phyloP scores from a whole-genome alignment of 2,113 vertebrate species.

The Pseudois nayaur region DNA sequence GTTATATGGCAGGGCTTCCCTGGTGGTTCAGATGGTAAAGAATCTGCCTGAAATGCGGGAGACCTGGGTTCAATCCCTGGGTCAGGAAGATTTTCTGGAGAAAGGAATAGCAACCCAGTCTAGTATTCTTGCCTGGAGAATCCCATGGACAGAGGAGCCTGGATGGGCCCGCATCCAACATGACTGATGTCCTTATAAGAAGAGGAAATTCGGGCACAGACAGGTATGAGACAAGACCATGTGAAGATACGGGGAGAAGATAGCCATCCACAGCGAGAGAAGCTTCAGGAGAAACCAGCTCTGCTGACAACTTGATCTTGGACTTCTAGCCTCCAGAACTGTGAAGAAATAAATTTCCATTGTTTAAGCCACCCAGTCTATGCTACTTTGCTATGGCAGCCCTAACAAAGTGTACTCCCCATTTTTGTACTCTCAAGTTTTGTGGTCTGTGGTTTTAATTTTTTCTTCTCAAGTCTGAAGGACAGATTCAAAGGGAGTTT shows the following conservation, averaged over 20 bases:
- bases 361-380: neutral
- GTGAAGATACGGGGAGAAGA: neutral
- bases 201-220: neutral
- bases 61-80: neutral
- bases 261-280: neutral
- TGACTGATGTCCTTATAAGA: neutral
- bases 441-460: neutral
- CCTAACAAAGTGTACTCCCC: neutral
- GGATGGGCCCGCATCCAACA: neutral
- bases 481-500: neutral
- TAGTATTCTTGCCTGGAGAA: neutral
- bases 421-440: neutral
- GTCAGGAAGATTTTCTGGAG: neutral
- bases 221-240: neutral
- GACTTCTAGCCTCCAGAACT: neutral
- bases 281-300: neutral
- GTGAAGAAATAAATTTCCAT: neutral
- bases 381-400: neutral
- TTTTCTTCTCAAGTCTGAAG: neutral
- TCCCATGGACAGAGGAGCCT: neutral
- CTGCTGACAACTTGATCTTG: neutral
- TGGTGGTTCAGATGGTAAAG: neutral
- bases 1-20: neutral
- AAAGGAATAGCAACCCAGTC: neutral
- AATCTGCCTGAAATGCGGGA: neutral